A percentile compares a stretch with the other conserved stretches of the same genome.
Conservation (phyloP, 2,888 invertebrate species). For the Tenthredo amoena region DNA sequence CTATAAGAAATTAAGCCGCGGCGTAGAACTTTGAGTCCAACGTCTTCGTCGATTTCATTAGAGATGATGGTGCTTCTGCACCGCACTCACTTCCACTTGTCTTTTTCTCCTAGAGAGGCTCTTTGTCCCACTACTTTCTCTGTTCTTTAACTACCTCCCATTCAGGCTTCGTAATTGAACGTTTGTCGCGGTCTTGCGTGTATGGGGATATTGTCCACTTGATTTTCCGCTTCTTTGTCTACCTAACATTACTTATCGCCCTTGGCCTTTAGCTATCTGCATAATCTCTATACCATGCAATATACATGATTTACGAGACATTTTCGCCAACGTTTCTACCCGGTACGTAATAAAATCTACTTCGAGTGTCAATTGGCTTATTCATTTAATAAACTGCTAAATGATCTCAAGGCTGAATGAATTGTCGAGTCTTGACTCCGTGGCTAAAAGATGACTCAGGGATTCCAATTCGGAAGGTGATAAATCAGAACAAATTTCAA, state of each 20-base stretch:
- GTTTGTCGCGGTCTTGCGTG: neutral
- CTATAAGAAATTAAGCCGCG: neutral
- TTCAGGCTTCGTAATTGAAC: slow-evolving; percentile 39
- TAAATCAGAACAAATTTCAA: neutral
- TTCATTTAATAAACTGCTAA: no score
- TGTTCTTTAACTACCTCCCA: neutral
- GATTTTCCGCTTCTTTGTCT: slow-evolving; percentile 11
- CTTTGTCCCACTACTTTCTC: slow-evolving; percentile 38
- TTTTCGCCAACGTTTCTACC: neutral
- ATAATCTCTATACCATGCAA: neutral
- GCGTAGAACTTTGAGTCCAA: neutral
- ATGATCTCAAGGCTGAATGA: neutral
- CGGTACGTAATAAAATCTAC: no score
- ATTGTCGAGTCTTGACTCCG: neutral
- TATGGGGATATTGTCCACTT: neutral
- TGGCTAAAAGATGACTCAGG: neutral
- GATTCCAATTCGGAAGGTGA: neutral
- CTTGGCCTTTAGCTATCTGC: slow-evolving; percentile 1
- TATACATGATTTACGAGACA: neutral
- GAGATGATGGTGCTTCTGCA: slow-evolving; percentile 33
- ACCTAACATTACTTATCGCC: neutral
- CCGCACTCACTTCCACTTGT: slow-evolving; percentile 16
- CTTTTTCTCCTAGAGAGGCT: neutral
- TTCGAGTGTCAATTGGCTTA: no score
- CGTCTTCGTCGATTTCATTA: neutral